These are phyloP conservation scores for Coranthus polyacanthus DNA, from an alignment of 2,797 vertebrate genomes.

Conservation along the genomic window DNA sequence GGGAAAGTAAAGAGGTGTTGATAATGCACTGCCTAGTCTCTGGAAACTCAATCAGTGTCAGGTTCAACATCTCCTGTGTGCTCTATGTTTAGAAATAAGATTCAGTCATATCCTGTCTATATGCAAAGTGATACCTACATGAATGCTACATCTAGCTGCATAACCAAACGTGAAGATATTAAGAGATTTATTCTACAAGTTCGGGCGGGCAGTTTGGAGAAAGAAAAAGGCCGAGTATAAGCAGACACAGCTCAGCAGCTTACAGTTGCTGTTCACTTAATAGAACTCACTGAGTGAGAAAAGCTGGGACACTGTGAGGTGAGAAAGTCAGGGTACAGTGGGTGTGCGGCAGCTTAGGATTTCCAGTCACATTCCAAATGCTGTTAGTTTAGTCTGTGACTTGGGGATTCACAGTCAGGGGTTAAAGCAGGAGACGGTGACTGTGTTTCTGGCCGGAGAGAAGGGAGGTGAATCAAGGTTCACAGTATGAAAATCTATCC, in stretches of 20 bases:
- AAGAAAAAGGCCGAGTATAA: neutral
- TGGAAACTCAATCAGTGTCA: neutral
- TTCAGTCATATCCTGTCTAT: neutral
- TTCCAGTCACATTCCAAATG: constrained; percentile 43
- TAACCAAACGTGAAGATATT: constrained; percentile 24
- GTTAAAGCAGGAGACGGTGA: constrained; percentile 18
- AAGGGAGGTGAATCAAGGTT: constrained; percentile 29
- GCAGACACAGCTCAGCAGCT: constrained; percentile 14
- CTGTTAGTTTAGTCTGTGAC: constrained; percentile 42
- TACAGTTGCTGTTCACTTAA: constrained; percentile 25
- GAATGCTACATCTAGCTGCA: constrained; percentile 12
- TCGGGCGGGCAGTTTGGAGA: neutral
- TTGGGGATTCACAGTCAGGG: constrained; percentile 45
- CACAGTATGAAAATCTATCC: constrained; percentile 30
- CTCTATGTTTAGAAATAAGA: constrained; percentile 15
- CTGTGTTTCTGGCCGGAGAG: constrained; percentile 9
- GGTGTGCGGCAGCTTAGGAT: constrained; percentile 29
- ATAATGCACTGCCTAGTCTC: neutral
- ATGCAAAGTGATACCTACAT: constrained; percentile 1
- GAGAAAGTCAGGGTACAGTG: constrained; percentile 1
- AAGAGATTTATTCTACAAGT: constrained; percentile 9
- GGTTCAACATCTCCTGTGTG: neutral
- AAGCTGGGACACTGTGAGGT: constrained; percentile 28
- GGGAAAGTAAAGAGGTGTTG: too few species aligned
- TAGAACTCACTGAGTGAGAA: constrained; percentile 19